Evolutionary conservation across 2,797 vertebrate species (phyloP), one percentile per base, ranked within the genome.

Genomic region (Bufotes viridis): DNA sequence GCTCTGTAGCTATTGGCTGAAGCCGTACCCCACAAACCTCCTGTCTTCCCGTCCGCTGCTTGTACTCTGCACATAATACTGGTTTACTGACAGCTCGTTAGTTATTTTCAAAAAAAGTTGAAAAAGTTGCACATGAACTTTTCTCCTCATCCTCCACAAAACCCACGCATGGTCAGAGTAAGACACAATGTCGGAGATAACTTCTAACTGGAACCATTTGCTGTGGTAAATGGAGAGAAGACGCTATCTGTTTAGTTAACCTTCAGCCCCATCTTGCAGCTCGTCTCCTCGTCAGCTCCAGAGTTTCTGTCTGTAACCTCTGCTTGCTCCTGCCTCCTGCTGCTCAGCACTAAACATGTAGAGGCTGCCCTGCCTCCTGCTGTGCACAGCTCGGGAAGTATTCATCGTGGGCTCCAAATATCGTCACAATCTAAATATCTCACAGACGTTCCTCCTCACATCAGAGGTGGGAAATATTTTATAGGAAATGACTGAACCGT

Each of bases 401-500:
- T 76, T 76, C 20, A 0, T 53, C 51, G 24, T 15, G 24, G 42
- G 49, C 20, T 76, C 74, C 74, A 55, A 76, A 76, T 76, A n/a
- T 76, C 51, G 6, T 76, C 49, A 76, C 11, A 10, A 8, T 22
- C 74, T 51, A n/a, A 51, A 75, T 53, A 75, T 53, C 72, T n/a
- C 42, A n/a, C 11, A 14, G 6, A 76, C 13, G 49, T 53, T 76
- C n/a, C 49, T 72, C 70, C 70, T 13, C 15, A 6, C 24, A 76
- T 76, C 51, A 53, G 74, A 53, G 24, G 42, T 55, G 74, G 49
- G 15, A 76, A 76, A 76, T 76, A 15, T 76, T 76, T 53, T 76
- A 29, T 26, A 49, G 53, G 72, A 75, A 84, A 63, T 78, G 58
- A 85, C 74, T 60, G 34, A 60, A 49, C 57, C 72, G 24, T 24